Conservation (phyloP, 2,888 invertebrate genomes). For the Resseliella maxima region DNA sequence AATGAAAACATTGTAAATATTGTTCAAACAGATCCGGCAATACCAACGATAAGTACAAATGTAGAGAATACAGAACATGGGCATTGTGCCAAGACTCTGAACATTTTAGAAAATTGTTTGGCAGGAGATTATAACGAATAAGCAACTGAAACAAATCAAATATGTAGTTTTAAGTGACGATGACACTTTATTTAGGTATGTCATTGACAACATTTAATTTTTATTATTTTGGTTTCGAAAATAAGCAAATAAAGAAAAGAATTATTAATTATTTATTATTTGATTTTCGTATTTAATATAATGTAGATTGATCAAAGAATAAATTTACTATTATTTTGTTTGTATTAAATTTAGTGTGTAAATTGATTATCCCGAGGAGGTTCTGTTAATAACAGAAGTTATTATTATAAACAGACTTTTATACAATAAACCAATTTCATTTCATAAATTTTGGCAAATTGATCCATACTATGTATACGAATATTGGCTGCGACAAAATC, state of each 20-base stretch:
- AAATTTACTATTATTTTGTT: no score
- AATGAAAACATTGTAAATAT: no score
- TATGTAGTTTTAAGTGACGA: slow-evolving; percentile 94
- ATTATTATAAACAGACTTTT: slow-evolving; percentile 15
- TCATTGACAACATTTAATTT: no score
- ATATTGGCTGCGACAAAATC: slow-evolving; percentile 73
- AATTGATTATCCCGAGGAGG: slow-evolving; percentile 79
- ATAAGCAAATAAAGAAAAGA: no score
- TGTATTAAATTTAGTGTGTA: no score
- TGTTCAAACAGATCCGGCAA: slow-evolving; percentile 62
- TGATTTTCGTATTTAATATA: no score
- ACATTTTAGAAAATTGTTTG: slow-evolving; percentile 76
- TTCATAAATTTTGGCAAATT: slow-evolving; percentile 91
- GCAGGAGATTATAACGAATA: slow-evolving; percentile 69
- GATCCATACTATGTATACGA: slow-evolving; percentile 82
- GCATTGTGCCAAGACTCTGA: slow-evolving; percentile 89
- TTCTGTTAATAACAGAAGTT: no score
- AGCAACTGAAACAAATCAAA: slow-evolving; percentile 68
- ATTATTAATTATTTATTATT: no score
- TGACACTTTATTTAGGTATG: slow-evolving; percentile 91
- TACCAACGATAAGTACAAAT: slow-evolving; percentile 74
- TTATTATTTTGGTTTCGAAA: no score
- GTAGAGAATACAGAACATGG: slow-evolving; percentile 87
- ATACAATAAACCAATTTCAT: slow-evolving; percentile 80
- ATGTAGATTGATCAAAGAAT: no score